These are phyloP conservation scores for Steatocranus sp. DNA, from an alignment of 2,797 vertebrate species.

Conservation along the genomic window DNA sequence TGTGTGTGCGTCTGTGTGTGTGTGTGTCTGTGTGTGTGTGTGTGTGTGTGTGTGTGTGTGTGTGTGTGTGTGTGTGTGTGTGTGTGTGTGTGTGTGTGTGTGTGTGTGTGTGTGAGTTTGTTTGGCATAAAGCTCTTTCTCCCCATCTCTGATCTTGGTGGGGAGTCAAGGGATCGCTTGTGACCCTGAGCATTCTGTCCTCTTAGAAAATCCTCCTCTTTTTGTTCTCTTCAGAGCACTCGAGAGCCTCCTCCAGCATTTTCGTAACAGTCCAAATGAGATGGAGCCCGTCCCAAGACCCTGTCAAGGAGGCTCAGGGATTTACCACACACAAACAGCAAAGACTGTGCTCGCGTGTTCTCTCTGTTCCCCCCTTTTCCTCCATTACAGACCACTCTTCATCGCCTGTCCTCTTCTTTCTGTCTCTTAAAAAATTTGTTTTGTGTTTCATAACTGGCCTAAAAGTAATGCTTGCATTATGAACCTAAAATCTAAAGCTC, in stretches of 20 bases:
- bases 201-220: conserved; percentile 15
- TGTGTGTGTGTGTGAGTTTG: too few species aligned
- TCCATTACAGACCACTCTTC: not conserved
- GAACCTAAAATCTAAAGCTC: not conserved
- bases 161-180: not conserved
- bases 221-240: conserved; percentile 38
- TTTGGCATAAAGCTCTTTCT: conserved; percentile 23
- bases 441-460: not conserved
- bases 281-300: conserved; percentile 13
- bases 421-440: not conserved
- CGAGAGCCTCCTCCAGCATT: conserved; percentile 16
- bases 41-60: too few species aligned
- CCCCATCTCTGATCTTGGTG: conserved; percentile 29
- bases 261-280: conserved; percentile 18
- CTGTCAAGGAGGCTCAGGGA: not conserved
- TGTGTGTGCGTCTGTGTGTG: too few species aligned
- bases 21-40: too few species aligned
- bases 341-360: not conserved
- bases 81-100: too few species aligned
- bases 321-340: conserved; percentile 2
- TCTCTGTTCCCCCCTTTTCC: not conserved
- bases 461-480: not conserved
- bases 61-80: too few species aligned
- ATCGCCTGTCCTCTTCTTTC: not conserved
- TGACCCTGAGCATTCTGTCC: conserved; percentile 13